Base-by-base conservation (phyloP, 1,140 invertebrate species). In the Adoxophyes honmai region DNA sequence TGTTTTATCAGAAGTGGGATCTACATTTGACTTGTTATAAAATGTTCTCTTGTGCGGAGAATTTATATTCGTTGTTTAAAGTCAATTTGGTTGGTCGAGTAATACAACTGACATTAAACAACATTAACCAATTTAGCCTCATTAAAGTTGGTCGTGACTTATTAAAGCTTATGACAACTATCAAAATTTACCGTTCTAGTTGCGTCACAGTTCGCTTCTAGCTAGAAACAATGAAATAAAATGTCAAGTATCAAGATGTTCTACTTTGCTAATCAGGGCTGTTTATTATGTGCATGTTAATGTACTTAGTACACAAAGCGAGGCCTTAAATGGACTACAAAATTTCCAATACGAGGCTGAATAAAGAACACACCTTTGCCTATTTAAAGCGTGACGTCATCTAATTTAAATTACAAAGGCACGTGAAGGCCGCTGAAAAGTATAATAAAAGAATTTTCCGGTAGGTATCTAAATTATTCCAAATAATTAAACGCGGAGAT, bases 341-440 rank as follows among this genome's bases (percentile, higher is more conserved):
- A 28, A 28, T 28, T 28, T 3, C 21, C 21, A 3, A 28, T 28
- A 28, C 21, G 6, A 28, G 6, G 21, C 21, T 3, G 18, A 7
- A 33, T 48, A 48, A 48, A 48, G 42, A 48, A 48, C 42, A 48
- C 42, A 28, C 42, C 18, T 48, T 44, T 44, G 18, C 4, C 39
- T 18, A 48, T 48, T 48, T 48, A 48, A 18, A 18, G 8, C 10
- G 18, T 48, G 21, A 28, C 21, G n/a, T 48, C 42, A 48, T 48
- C 16, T 18, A 48, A 48, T 48, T 48, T 48, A n/a, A 16, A 48
- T 48, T 28, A 18, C 21, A 21, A 28, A 21, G 21, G 3, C n/a
- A 14, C 3, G 34, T 36, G 34, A 48, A 48, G 42, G 42, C 21
- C 42, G 18, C 11, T 18, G 18, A 18, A 48, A 48, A 18, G 16